Conservation (phyloP, 2,797 vertebrate genomes). For the Peromyscus eremicus region DNA sequence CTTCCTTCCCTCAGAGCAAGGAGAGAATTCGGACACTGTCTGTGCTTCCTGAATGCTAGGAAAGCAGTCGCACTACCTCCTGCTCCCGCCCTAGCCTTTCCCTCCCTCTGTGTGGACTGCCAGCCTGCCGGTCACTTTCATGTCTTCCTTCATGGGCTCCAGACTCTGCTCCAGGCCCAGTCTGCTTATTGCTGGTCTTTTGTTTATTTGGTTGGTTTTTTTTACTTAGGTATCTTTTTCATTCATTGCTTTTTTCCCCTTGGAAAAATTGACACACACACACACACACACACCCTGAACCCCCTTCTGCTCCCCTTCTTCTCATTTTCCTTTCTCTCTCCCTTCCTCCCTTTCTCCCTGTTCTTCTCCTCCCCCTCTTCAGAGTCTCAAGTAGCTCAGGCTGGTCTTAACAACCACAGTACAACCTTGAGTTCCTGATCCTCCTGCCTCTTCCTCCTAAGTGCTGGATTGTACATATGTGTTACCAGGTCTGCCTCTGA, state of each 20-base stretch:
- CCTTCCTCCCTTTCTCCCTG: not conserved
- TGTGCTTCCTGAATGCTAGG: not conserved
- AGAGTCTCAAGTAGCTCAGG: not conserved
- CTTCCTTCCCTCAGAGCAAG: not conserved
- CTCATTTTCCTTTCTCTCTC: not conserved
- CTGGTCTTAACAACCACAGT: not conserved
- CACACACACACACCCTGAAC: no score
- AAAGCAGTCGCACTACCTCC: accelerated
- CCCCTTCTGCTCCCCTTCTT: no score
- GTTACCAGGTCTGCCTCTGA: not conserved
- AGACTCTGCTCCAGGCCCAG: not conserved
- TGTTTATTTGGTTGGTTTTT: not conserved
- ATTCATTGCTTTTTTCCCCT: not conserved
- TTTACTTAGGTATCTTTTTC: not conserved
- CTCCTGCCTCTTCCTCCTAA: not conserved
- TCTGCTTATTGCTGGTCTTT: not conserved
- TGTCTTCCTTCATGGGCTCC: not conserved
- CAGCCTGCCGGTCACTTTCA: not conserved
- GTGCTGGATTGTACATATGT: no score
- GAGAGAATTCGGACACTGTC: not conserved
- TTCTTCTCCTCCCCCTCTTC: not conserved
- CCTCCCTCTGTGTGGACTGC: not conserved
- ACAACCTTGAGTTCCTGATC: not conserved
- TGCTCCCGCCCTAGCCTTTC: no score
- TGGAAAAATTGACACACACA: not conserved